These are phyloP conservation scores for Oreochromis grahami DNA, from an alignment of 2,797 vertebrate species.

Conservation along the genomic window DNA sequence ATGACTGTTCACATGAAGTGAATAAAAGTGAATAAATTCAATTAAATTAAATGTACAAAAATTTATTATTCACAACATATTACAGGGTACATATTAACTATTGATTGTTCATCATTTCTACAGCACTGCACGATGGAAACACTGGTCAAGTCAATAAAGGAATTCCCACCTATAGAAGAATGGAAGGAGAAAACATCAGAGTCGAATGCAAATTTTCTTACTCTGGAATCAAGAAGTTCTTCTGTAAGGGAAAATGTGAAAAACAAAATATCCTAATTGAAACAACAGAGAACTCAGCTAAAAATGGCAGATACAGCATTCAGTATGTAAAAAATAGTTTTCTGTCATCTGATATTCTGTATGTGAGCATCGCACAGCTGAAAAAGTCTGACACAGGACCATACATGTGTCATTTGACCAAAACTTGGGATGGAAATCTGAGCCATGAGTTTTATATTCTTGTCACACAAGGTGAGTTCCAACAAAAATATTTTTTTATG, in stretches of 20 bases:
- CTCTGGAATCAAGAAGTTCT: background rate
- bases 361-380: background rate
- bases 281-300: background rate
- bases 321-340: fast-evolving
- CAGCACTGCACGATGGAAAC: background rate
- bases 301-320: background rate
- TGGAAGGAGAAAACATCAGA: fast-evolving
- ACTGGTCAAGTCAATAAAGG: fast-evolving
- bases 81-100: background rate
- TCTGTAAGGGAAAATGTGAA: background rate
- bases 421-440: fast-evolving
- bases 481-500: background rate
- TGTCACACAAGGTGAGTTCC: background rate
- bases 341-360: fast-evolving
- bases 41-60: background rate
- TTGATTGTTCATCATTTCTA: background rate
- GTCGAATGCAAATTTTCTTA: fast-evolving
- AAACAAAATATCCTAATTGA: fast-evolving
- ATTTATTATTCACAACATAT: fast-evolving
- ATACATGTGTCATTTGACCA: fast-evolving
- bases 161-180: fast-evolving
- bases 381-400: fast-evolving
- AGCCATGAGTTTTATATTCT: fast-evolving
- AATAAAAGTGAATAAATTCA: background rate
- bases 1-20: background rate